A percentile compares a stretch with the other conserved stretches of the same genome.
phyloP scores from a whole-genome alignment of 2,797 vertebrate species.

The Pitangus sulphuratus region DNA sequence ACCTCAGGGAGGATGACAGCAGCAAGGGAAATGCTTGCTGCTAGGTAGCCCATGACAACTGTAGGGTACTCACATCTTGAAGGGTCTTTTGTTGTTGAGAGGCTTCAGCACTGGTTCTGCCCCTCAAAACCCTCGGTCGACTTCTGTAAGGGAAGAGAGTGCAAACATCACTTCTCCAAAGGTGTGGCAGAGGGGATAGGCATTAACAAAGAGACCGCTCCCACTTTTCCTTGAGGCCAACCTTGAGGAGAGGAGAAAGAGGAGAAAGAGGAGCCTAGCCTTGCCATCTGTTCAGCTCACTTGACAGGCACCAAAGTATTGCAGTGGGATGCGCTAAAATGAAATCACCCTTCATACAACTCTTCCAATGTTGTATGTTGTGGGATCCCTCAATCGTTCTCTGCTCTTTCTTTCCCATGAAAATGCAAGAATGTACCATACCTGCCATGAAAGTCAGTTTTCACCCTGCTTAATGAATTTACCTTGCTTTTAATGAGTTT shows the following conservation, averaged over 20 bases:
- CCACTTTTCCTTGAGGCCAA: not conserved
- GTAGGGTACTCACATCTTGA: accelerated
- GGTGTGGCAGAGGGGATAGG: not conserved
- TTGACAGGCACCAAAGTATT: not conserved
- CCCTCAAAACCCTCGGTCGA: not conserved
- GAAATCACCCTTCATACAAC: not conserved
- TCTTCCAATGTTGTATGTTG: not conserved
- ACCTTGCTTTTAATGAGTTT: not conserved
- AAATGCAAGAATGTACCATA: not conserved
- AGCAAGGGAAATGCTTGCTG: not conserved
- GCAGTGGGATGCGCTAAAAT: not conserved
- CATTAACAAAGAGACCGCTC: not conserved
- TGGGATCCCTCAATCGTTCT: not conserved
- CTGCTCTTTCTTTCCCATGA: not conserved
- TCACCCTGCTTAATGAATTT: not conserved
- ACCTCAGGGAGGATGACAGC: not conserved
- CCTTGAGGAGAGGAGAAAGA: not conserved
- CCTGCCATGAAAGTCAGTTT: not conserved
- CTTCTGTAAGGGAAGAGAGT: not conserved
- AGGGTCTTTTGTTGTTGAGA: accelerated
- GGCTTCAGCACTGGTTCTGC: not conserved
- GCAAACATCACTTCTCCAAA: not conserved
- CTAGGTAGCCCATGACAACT: not conserved
- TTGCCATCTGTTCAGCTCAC: not conserved
- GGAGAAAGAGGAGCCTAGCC: not conserved